These are phyloP conservation scores for Trachymyrmex septentrionalis DNA, from an alignment of 1,140 invertebrate genomes.

Conservation along the genomic window DNA sequence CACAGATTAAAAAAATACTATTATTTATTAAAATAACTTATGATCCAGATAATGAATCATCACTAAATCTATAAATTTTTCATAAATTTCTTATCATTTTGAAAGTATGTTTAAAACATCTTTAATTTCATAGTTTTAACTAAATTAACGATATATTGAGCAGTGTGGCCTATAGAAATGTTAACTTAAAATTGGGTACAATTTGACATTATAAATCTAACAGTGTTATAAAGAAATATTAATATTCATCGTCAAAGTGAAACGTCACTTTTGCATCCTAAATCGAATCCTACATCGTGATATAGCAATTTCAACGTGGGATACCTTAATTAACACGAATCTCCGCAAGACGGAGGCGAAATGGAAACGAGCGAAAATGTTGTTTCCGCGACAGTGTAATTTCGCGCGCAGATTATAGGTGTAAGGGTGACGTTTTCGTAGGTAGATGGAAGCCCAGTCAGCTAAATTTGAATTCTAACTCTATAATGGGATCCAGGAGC, in stretches of 20 bases:
- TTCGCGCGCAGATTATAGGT: conserved; percentile 47
- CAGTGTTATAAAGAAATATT: conserved; percentile 28
- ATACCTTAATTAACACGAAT: conserved; percentile 31
- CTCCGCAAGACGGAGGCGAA: background rate
- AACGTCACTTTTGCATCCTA: background rate
- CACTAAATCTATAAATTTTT: no score
- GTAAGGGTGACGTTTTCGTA: conserved; percentile 33
- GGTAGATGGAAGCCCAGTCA: conserved; percentile 25
- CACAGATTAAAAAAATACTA: no score
- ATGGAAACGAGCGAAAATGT: background rate
- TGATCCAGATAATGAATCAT: no score
- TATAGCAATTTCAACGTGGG: background rate
- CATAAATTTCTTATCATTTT: no score
- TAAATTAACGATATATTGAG: no score
- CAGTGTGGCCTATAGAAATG: no score
- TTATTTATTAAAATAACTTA: no score
- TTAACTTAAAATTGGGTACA: no score
- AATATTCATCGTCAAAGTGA: conserved; percentile 19
- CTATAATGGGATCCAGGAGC: conserved; percentile 20
- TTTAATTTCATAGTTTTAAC: no score
- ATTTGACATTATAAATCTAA: no score
- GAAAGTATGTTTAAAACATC: no score
- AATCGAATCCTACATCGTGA: background rate
- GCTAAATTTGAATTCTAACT: conserved; percentile 42
- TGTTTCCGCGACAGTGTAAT: conserved; percentile 20